phyloP scores from a whole-genome alignment of 37 sponge, comb jelly and placozoan genomes.

The Cladorhizidae sp. region DNA sequence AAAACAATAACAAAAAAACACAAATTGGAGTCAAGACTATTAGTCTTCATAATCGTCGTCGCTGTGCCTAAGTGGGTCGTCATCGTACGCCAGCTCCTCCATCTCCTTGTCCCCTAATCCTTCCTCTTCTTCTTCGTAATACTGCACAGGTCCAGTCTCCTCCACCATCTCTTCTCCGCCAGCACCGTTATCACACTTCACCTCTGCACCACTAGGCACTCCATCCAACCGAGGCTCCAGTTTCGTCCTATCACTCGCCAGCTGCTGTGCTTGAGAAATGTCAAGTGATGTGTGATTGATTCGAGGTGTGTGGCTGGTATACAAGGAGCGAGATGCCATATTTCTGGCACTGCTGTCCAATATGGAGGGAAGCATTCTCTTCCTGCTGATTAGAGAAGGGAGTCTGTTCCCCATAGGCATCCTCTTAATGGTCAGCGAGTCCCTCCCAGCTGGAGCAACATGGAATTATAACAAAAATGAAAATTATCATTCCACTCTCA shows the following conservation, averaged over 20 bases:
- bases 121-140: constrained; percentile 37
- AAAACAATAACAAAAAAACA: too few species aligned
- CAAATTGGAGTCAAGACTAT: too few species aligned
- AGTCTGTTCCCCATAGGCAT: constrained; percentile 23
- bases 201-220: too few species aligned
- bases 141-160: constrained; percentile 61
- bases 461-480: too few species aligned
- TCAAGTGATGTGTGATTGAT: too few species aligned
- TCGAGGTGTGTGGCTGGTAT: too few species aligned
- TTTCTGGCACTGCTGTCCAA: background rate
- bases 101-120: constrained; percentile 46
- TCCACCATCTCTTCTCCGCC: constrained; percentile 31
- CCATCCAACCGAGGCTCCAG: too few species aligned
- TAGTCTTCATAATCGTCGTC: constrained; percentile 47
- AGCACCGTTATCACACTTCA: too few species aligned
- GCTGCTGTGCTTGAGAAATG: too few species aligned
- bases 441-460: background rate
- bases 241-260: too few species aligned
- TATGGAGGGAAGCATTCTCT: constrained; percentile 37
- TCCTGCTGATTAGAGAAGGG: constrained; percentile 52
- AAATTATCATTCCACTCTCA: too few species aligned
- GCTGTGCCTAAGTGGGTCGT: constrained; percentile 40
- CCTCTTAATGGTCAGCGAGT: constrained; percentile 3
- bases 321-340: too few species aligned
- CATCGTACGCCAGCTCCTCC: constrained; percentile 51